These are phyloP conservation scores for Anoplius nigerrimus DNA, from an alignment of 2,888 invertebrate species.

Conservation along the genomic window DNA sequence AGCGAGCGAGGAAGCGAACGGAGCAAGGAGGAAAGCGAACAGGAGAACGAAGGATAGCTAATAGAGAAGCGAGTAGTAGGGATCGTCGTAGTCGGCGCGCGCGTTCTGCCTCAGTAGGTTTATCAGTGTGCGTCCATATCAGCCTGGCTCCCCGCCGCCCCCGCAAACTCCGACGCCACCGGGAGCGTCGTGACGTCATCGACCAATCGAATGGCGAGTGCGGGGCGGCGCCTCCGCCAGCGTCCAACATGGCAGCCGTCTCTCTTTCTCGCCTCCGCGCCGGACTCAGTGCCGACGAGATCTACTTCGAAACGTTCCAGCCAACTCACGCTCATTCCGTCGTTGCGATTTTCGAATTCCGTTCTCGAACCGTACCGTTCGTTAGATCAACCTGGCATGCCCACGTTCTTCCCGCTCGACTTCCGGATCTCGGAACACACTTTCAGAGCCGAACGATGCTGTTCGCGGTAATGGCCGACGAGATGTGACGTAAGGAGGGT, in stretches of 20 bases:
- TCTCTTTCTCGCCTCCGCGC: constrained; percentile 45
- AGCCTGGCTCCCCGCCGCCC: constrained; percentile 14
- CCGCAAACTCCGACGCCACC: constrained; percentile 28
- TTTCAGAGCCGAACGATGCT: too few relatives aligned
- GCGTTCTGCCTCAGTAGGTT: background rate
- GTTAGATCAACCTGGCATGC: too few relatives aligned
- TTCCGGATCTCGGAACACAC: too few relatives aligned
- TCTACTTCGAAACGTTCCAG: constrained; percentile 34
- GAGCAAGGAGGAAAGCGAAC: background rate
- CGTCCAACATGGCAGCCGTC: constrained; percentile 71
- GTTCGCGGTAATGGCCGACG: too few relatives aligned
- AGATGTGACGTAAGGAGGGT: constrained; percentile 10
- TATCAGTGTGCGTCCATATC: constrained; percentile 23
- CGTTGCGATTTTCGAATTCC: constrained; percentile 38
- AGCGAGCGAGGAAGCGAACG: background rate
- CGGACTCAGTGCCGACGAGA: constrained; percentile 45
- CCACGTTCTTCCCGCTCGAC: too few relatives aligned
- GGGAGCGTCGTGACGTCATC: constrained; percentile 42
- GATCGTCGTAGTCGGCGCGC: background rate
- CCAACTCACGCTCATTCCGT: constrained; percentile 27
- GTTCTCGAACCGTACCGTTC: background rate
- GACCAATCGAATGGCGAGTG: constrained; percentile 65
- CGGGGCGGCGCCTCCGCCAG: constrained; percentile 70
- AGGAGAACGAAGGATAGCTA: background rate
- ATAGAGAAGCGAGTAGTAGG: constrained; percentile 3